Base-by-base conservation (phyloP, 2,888 invertebrate species). In the Agonopterix arenella region DNA sequence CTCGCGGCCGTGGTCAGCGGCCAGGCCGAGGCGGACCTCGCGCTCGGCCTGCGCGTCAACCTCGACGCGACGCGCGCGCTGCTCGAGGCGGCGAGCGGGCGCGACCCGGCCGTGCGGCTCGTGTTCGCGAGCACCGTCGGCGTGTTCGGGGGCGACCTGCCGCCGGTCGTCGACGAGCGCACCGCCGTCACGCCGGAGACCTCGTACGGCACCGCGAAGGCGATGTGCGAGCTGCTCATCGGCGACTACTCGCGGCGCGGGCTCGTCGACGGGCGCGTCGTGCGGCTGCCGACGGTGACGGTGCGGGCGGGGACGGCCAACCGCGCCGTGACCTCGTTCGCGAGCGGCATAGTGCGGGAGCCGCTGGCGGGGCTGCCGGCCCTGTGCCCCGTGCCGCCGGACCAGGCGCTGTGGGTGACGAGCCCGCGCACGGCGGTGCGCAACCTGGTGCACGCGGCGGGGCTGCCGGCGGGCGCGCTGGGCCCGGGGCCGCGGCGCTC, bases 1-100 rank as follows among this genome's bases (percentile, higher is more conserved):
- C 66, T 88, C 2, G 86, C 86, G 2, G 86, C 88, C 11, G 62
- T 82, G 8, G 84, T 88, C 28, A 86, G 85, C 52, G 86, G 88
- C 0, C 73, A 74, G 44, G 82, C 86, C 8, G 88, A 88, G 65
- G 62, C 59, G 0, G 78, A 86, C 52, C 81, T 85, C 50, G 82
- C 86, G 8, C 66, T 80, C 4, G 88, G 86, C 1, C 53, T 84
- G 46, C 68, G 66, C 48, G 79, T 80, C 2, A 88, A 88, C 56
- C 62, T 86, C 10, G 85, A 88, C 53, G 80, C 70, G 1, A 85
- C 86, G 8, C 67, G 85, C 11, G 63, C 70, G 1, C 68, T 88
- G 8, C 65, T 82, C 0, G 84, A 88, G 41, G 69, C 66, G 4
- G 70, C 76, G 0, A 67, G 84, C n/a, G 60, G 52, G 5, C 58